phyloP scores from a whole-genome alignment of 37 sponge, comb jelly and placozoan genomes.

The Trichoplax adhaerens region DNA sequence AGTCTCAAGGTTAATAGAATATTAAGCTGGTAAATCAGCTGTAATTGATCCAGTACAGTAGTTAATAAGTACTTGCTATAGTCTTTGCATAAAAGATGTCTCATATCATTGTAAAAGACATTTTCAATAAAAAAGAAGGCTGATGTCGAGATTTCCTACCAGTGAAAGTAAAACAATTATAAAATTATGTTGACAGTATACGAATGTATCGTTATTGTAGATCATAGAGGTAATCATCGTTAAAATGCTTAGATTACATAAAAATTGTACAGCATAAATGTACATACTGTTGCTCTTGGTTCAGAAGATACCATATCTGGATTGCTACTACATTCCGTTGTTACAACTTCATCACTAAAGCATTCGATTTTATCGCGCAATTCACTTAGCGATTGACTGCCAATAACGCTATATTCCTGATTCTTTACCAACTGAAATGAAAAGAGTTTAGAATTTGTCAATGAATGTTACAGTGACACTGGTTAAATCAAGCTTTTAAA shows the following conservation, averaged over 20 bases:
- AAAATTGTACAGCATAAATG: no score
- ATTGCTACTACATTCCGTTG: constrained; percentile 25
- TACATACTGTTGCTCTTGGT: no score
- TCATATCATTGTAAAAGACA: constrained; percentile 63
- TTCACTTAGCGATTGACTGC: constrained; percentile 16
- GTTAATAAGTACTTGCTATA: constrained; percentile 3
- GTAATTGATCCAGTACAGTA: no score
- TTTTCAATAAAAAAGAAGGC: constrained; percentile 72
- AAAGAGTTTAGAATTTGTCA: no score
- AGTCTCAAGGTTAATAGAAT: no score
- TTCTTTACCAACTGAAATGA: neutral
- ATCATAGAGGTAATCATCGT: no score
- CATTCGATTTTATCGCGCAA: constrained; percentile 37
- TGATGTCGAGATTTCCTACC: constrained; percentile 12
- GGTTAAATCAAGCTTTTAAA: no score
- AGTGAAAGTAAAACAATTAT: neutral
- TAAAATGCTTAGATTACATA: no score
- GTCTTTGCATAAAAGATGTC: constrained; percentile 24
- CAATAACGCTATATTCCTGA: neutral
- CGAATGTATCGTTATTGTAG: no score
- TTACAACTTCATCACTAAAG: constrained; percentile 15
- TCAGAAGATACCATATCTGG: neutral
- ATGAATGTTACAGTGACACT: no score
- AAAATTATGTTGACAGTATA: no score
- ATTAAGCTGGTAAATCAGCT: no score